Conservation (phyloP, 1,140 invertebrate species). For the Plodia interpunctella region DNA sequence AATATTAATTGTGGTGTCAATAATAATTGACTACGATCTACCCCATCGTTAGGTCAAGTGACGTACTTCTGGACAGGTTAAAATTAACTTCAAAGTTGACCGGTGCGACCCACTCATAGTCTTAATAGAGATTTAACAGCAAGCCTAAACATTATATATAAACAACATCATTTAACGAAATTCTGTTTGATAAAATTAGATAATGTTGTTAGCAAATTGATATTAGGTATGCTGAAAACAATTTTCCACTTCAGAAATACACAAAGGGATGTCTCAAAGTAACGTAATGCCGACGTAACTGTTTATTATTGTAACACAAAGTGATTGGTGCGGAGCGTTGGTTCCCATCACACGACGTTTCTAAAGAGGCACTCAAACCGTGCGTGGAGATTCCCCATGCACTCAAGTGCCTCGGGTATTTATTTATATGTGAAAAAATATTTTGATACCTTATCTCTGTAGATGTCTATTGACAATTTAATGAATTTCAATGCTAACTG, state of each 20-base stretch:
- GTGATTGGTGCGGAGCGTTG: slow-evolving; percentile 12
- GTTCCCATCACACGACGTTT: slow-evolving; percentile 17
- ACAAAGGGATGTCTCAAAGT: slow-evolving; percentile 12
- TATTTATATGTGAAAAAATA: slow-evolving; percentile 7
- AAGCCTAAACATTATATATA: neutral
- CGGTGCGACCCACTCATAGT: no score
- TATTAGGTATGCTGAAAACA: slow-evolving; percentile 5
- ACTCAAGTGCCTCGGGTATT: neutral
- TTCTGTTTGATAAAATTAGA: neutral
- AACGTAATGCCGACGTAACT: slow-evolving; percentile 11
- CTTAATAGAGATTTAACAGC: no score
- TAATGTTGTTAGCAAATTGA: neutral
- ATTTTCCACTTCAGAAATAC: slow-evolving; percentile 6
- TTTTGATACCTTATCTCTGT: slow-evolving; percentile 20
- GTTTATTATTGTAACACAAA: slow-evolving; percentile 18
- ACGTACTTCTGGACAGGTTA: no score
- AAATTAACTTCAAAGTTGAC: no score
- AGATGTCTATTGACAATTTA: slow-evolving; percentile 15
- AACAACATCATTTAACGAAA: neutral
- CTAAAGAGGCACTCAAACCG: neutral
- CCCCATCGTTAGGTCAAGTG: no score
- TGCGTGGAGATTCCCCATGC: neutral
- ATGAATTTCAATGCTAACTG: slow-evolving; percentile 1
- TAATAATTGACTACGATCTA: no score
- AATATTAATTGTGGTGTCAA: no score